Conservation (phyloP, 2,888 invertebrate genomes). For the Platycheirus rosarum region DNA sequence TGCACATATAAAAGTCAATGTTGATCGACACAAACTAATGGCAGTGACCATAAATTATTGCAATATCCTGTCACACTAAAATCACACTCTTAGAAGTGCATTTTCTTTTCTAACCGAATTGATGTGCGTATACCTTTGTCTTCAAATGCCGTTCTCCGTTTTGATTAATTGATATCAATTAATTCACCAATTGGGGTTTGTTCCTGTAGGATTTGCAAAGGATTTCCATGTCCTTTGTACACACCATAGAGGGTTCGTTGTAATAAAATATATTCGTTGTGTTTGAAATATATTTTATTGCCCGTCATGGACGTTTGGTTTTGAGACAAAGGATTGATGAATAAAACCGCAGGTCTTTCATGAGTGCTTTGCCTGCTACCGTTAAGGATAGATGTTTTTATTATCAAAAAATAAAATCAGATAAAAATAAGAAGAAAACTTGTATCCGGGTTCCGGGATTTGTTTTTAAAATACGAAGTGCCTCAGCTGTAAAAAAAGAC, state of each 20-base stretch:
- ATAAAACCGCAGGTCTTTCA: neutral
- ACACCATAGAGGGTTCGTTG: conserved; percentile 19
- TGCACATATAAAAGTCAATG: conserved; percentile 37
- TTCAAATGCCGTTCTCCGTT: conserved; percentile 41
- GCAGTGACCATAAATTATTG: conserved; percentile 69
- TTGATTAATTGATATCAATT: conserved; percentile 73
- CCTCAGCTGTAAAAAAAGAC: conserved; percentile 4
- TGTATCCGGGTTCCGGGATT: too few relatives aligned
- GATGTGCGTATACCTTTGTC: conserved; percentile 19
- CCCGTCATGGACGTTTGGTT: conserved; percentile 61
- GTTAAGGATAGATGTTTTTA: too few relatives aligned
- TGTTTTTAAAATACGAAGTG: conserved; percentile 17
- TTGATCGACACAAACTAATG: conserved; percentile 72
- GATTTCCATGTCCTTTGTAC: conserved; percentile 43
- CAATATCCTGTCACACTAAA: conserved; percentile 54
- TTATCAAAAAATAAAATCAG: neutral
- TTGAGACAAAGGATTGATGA: conserved; percentile 25
- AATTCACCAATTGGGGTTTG: conserved; percentile 63
- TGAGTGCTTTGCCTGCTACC: neutral
- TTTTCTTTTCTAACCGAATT: conserved; percentile 15
- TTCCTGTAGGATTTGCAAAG: conserved; percentile 47
- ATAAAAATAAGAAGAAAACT: neutral
- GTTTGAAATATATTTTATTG: conserved; percentile 28
- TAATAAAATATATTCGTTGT: neutral
- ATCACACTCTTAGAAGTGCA: conserved; percentile 35